Conservation (phyloP, 2,113 vertebrate genomes). For the Leiothrix lutea region DNA sequence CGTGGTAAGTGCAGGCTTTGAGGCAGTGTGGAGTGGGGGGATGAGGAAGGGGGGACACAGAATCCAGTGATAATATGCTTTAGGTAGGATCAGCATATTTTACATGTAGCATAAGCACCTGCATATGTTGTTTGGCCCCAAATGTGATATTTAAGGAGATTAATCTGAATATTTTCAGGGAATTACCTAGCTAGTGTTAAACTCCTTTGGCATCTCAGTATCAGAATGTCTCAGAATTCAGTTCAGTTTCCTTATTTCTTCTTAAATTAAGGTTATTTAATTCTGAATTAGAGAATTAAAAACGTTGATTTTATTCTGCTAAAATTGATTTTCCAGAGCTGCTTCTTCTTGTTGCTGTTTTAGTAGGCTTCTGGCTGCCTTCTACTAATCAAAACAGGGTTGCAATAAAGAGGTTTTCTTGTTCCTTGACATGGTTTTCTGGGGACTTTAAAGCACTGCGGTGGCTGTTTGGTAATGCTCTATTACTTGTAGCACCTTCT, state of each 20-base stretch:
- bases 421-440: background rate
- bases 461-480: background rate
- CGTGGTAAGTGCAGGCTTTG: background rate
- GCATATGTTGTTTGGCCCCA: background rate
- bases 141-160: background rate
- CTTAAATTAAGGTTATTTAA: background rate
- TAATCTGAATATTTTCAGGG: background rate
- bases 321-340: background rate
- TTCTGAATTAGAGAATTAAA: background rate
- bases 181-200: background rate
- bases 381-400: background rate
- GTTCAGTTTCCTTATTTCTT: background rate
- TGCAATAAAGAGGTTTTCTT: background rate
- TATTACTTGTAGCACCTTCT: constrained; percentile 19
- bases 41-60: background rate
- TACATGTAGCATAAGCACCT: background rate
- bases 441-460: background rate
- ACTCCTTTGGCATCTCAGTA: background rate
- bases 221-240: background rate
- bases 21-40: background rate
- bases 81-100: background rate
- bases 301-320: background rate
- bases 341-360: background rate
- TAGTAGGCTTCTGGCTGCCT: background rate
- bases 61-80: background rate